A percentile compares a stretch with the other conserved stretches of the same genome.
These are phyloP conservation scores for Hypotaenidia philippensis DNA, from an alignment of 2,797 vertebrate species.

Conservation along the genomic window DNA sequence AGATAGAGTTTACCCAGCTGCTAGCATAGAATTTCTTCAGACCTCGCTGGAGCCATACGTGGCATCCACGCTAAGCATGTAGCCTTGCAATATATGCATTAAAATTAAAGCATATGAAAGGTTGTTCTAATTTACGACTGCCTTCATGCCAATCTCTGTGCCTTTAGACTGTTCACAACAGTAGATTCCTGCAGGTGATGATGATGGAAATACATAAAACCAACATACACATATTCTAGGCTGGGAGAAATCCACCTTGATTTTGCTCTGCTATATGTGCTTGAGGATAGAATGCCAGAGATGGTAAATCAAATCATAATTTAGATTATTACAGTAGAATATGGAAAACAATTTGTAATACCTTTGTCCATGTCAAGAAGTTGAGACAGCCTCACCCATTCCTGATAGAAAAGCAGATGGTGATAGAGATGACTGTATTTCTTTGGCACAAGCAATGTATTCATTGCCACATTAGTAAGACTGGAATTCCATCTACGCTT, in stretches of 20 bases:
- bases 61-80: not conserved
- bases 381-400: not conserved
- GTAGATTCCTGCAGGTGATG: not conserved
- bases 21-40: not conserved
- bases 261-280: not conserved
- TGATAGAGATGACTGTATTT: not conserved
- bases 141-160: not conserved
- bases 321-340: not conserved
- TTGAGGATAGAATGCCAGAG: not conserved
- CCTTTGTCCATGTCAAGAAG: not conserved
- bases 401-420: slow-evolving; percentile 23
- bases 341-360: not conserved
- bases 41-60: not conserved
- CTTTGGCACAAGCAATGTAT: not conserved
- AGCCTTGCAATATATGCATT: not conserved
- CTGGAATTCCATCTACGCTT: not conserved
- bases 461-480: not conserved
- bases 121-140: not conserved
- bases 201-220: not conserved
- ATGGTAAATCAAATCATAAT: not conserved
- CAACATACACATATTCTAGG: not conserved
- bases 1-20: not conserved
- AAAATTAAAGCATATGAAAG: not conserved
- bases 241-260: not conserved
- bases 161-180: not conserved